Evolutionary conservation across 1,140 invertebrate species (phyloP).

Genomic region (Zaprionus gabonicus): DNA sequence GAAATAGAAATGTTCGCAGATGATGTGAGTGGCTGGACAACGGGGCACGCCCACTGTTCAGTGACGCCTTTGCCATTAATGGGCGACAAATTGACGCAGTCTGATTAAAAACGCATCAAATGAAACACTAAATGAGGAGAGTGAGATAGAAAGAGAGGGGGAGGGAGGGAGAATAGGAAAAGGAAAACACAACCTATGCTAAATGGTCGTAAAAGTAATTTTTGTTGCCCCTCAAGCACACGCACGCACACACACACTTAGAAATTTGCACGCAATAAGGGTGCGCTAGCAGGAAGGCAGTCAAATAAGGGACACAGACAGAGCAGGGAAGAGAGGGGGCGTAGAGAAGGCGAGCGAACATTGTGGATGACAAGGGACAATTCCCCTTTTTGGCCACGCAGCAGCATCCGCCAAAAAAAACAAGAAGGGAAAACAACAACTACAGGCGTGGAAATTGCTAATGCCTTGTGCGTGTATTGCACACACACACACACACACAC

Average conservation of each 20-base stretch:
- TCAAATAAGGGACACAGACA: conserved; percentile 41
- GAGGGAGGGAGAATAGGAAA: conserved; percentile 17
- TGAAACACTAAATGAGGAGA: conserved; percentile 47
- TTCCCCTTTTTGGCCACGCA: conserved; percentile 42
- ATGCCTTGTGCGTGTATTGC: conserved; percentile 41
- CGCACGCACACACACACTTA: conserved; percentile 16
- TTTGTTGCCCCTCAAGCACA: conserved; percentile 47
- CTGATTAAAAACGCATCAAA: conserved; percentile 79
- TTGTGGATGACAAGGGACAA: conserved; percentile 48
- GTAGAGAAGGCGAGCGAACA: conserved; percentile 21
- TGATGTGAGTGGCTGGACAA: conserved; percentile 19
- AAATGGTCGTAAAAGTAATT: conserved; percentile 74
- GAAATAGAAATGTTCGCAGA: conserved; percentile 20
- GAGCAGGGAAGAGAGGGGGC: not conserved
- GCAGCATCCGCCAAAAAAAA: conserved; percentile 44
- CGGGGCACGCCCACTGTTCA: conserved; percentile 32
- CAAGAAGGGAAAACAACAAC: conserved; percentile 12
- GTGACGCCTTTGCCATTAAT: conserved; percentile 53
- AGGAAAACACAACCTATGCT: conserved; percentile 63
- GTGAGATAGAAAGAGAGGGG: not conserved
- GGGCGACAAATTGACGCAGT: conserved; percentile 70
- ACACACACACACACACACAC: conserved; percentile 31
- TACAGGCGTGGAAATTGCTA: conserved; percentile 31
- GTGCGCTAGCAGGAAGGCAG: conserved; percentile 31
- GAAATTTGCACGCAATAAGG: conserved; percentile 51